Conservation (phyloP, 2,113 vertebrate species). For the Mastomys natalensis region DNA sequence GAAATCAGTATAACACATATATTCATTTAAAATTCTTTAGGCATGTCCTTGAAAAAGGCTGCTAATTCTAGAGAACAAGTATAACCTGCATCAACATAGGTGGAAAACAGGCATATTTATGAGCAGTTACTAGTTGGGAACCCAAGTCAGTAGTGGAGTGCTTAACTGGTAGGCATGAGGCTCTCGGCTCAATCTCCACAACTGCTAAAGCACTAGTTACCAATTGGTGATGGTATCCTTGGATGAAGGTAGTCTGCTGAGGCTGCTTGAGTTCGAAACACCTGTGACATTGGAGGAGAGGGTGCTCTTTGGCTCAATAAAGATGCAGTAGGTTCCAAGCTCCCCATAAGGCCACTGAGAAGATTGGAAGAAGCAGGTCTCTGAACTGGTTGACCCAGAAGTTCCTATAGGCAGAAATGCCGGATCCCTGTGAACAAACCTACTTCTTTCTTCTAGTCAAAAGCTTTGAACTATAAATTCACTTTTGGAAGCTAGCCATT, state of each 20-base stretch:
- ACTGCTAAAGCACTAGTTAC: conserved; percentile 80
- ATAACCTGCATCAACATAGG: not conserved
- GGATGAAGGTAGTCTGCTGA: conserved; percentile 94
- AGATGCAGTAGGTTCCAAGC: conserved; percentile 89
- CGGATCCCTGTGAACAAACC: conserved; percentile 49
- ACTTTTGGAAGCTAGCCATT: not conserved
- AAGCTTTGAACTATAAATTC: not conserved
- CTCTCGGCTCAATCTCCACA: not conserved
- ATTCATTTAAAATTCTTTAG: conserved; percentile 26
- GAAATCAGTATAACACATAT: not conserved
- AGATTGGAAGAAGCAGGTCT: conserved; percentile 91
- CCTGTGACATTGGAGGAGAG: conserved; percentile 90
- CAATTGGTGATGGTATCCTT: conserved; percentile 90
- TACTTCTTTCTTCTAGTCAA: conserved; percentile 17
- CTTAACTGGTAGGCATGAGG: not conserved
- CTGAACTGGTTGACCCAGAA: conserved; percentile 90
- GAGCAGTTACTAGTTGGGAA: not conserved
- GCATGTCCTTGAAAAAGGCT: not conserved
- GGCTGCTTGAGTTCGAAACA: conserved; percentile 92
- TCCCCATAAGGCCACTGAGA: conserved; percentile 91
- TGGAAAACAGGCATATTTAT: not conserved
- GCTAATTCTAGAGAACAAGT: not conserved
- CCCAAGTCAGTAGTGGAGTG: not conserved
- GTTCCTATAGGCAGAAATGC: conserved; percentile 89
- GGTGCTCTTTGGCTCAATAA: conserved; percentile 91